phyloP scores from a whole-genome alignment of 1,140 invertebrate species.

The Anastatus disparis region DNA sequence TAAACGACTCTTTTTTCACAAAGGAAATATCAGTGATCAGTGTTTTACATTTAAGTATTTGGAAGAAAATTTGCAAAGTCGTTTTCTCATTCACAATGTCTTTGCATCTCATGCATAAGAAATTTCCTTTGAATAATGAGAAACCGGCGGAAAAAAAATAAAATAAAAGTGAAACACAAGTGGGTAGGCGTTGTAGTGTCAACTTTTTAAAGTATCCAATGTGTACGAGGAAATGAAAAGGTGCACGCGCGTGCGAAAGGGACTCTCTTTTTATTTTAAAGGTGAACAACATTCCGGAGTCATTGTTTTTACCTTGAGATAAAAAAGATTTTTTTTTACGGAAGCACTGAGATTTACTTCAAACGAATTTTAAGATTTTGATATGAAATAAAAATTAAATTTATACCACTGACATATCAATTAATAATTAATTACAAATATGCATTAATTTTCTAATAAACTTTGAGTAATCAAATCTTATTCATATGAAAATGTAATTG shows the following conservation, averaged over 20 bases:
- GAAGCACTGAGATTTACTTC: no score
- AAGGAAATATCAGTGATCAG: neutral
- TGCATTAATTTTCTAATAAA: no score
- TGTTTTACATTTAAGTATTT: neutral
- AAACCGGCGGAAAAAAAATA: neutral
- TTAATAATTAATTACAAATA: no score
- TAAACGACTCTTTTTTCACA: no score
- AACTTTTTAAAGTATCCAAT: neutral
- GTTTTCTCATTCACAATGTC: neutral
- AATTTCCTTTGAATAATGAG: slow-evolving; percentile 8
- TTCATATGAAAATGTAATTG: no score
- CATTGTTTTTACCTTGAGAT: slow-evolving; percentile 20
- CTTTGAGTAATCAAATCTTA: no score
- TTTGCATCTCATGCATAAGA: slow-evolving; percentile 20
- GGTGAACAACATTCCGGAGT: slow-evolving; percentile 17
- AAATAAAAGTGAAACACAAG: no score
- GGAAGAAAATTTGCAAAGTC: neutral
- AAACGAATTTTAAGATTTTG: no score
- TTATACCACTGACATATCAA: no score
- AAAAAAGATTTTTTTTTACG: neutral
- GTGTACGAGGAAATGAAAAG: slow-evolving; percentile 12
- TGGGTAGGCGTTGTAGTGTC: neutral
- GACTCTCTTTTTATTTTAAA: slow-evolving; percentile 7
- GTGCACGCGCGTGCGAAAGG: neutral
- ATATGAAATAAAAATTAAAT: no score